A percentile compares a stretch with the other conserved stretches of the same genome.
Conservation (phyloP, 2,113 vertebrate genomes). For the Dasyurus viverrinus region DNA sequence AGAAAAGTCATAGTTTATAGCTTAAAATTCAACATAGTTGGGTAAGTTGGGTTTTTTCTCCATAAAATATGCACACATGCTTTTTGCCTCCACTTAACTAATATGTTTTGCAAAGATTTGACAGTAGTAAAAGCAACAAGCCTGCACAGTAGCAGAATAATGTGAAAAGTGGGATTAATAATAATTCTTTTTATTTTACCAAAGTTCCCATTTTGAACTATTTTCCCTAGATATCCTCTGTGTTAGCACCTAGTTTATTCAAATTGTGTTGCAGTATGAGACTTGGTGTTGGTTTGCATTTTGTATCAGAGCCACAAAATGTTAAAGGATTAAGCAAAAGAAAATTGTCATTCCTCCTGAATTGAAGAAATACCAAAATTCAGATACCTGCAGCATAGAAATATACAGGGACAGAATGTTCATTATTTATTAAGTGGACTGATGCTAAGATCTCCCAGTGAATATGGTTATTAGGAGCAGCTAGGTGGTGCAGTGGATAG, state of each 20-base stretch:
- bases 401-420: background rate
- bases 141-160: constrained; percentile 77
- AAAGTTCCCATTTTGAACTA: constrained; percentile 74
- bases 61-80: constrained; percentile 82
- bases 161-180: constrained; percentile 74
- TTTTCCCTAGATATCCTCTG: constrained; percentile 66
- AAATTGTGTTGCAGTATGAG: constrained; percentile 66
- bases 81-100: constrained; percentile 85
- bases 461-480: background rate
- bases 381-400: background rate
- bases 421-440: constrained; percentile 55
- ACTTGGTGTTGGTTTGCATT: constrained; percentile 70
- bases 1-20: constrained; percentile 81
- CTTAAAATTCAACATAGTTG: constrained; percentile 78
- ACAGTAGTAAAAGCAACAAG: constrained; percentile 82
- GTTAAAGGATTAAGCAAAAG: constrained; percentile 66
- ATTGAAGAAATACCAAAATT: constrained; percentile 56
- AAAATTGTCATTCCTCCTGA: constrained; percentile 48
- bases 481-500: no score
- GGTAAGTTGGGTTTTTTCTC: constrained; percentile 72
- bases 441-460: background rate
- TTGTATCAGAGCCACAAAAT: constrained; percentile 71
- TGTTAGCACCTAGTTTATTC: constrained; percentile 61
- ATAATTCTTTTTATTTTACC: constrained; percentile 66
- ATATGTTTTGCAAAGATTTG: constrained; percentile 83